Conservation (phyloP, 2,888 invertebrate species). For the Auanema sp. region DNA sequence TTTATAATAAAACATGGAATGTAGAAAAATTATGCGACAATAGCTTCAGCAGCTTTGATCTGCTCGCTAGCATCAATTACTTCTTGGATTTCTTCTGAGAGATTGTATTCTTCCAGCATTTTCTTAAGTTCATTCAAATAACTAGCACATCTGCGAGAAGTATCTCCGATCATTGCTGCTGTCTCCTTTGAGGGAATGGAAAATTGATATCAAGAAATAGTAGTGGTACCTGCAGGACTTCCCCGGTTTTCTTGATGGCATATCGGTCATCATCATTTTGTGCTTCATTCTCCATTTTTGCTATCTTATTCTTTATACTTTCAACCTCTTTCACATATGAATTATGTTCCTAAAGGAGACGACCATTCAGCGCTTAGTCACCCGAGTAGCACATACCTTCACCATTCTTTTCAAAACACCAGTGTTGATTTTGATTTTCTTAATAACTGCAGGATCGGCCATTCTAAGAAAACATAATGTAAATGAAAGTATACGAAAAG, state of each 20-base stretch:
- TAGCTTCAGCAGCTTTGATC: constrained; percentile 9
- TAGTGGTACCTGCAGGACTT: constrained; percentile 24
- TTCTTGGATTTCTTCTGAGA: constrained; percentile 16
- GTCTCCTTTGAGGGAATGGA: constrained; percentile 35
- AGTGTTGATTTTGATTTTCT: constrained; percentile 41
- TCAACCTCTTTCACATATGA: constrained; percentile 35
- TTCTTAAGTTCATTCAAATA: constrained; percentile 22
- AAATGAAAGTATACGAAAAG: background rate
- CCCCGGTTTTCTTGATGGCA: constrained; percentile 40
- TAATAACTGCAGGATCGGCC: constrained; percentile 33
- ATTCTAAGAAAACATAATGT: constrained; percentile 16
- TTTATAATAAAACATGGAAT: no score
- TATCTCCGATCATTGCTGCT: constrained; percentile 37
- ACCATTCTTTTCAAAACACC: constrained; percentile 38
- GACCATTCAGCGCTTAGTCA: background rate
- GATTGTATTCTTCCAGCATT: constrained; percentile 12
- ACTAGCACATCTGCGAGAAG: constrained; percentile 21
- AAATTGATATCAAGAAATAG: background rate
- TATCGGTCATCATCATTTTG: constrained; percentile 42
- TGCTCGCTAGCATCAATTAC: constrained; percentile 15
- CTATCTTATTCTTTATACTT: constrained; percentile 30
- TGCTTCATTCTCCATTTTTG: constrained; percentile 29
- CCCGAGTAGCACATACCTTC: constrained; percentile 21
- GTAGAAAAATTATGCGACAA: no score
- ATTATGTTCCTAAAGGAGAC: constrained; percentile 26